Evolutionary conservation across 2,888 invertebrate genomes (phyloP).

Genomic region (Sphinx pinastri): DNA sequence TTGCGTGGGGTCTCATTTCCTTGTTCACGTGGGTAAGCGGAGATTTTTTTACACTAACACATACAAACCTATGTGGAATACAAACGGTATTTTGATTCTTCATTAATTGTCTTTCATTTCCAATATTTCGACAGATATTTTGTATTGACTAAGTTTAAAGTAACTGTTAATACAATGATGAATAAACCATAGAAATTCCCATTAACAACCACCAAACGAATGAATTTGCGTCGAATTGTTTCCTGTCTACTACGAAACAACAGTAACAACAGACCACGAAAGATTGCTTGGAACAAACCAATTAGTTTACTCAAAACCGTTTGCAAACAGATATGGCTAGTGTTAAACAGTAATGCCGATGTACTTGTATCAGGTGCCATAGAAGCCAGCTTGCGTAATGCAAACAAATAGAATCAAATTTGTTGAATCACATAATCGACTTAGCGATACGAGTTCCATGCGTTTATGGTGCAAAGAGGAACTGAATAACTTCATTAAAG

Average conservation of each 20-base stretch:
- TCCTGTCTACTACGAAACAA: background rate
- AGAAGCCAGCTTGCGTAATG: conserved; percentile 8
- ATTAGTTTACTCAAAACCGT: conserved; percentile 14
- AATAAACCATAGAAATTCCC: background rate
- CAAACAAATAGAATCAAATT: conserved; percentile 12
- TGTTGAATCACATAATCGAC: conserved; percentile 24
- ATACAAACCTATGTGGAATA: background rate
- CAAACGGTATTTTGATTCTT: background rate
- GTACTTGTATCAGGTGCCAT: conserved; percentile 16
- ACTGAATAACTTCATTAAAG: conserved; percentile 19
- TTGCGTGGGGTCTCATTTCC: conserved; percentile 11
- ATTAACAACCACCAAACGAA: too few species aligned
- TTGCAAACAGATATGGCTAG: conserved; percentile 12
- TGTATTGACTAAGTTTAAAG: background rate
- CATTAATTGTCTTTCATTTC: background rate
- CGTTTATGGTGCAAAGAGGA: conserved; percentile 11
- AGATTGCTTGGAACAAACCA: background rate
- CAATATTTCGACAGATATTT: too few species aligned
- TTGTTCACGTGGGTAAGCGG: conserved; percentile 2
- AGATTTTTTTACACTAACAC: background rate
- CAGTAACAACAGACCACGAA: too few species aligned
- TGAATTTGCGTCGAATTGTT: too few species aligned
- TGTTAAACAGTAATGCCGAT: conserved; percentile 25
- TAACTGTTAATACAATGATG: background rate
- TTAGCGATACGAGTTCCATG: conserved; percentile 13